Evolutionary conservation across 2,113 vertebrate species (phyloP), one percentile per base, ranked within the genome.

Genomic region (Columbina picui): DNA sequence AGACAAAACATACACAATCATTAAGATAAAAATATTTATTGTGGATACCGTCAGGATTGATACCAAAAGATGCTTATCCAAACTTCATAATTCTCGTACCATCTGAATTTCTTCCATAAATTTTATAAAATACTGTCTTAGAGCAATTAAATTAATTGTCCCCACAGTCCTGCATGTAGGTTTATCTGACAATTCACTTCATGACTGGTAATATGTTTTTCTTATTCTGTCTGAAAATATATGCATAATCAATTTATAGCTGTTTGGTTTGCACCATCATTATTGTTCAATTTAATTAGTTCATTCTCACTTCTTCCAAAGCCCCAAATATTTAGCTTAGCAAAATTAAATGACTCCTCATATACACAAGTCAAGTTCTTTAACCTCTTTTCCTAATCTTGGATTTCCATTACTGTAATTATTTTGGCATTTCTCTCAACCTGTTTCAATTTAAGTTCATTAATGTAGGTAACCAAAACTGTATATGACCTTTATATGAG

Each of bases 401-500:
- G 18, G 2, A n/a, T 90, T 96, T 92, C 59, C 71, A 89, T 92
- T 92, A 89, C 21, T 43, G 34, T 79, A 92, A 95, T 92, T 80
- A 94, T 90, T 95, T 84, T 92, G 79, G 67, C 39, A 86, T 73
- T 90, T 95, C 63, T 88, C 50, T 90, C 63, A 95, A 73, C 68
- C 14, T 61, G 3, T 83, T 92, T 92, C 74, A 52, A 47, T 85
- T 83, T 43, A 60, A 43, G 30, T 80, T 89, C n/a, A 77, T 77
- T 90, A 86, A 73, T 43, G 53, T 53, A 73, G 57, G 49, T 88
- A 94, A 76, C 45, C 14, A 68, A 88, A 89, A 73, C 26, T 80
- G 15, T 73, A 56, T 23, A 36, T 73, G 73, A 39, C 50, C 43
- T 73, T 85, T 38, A 12, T 55, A 59, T 43, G 23, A 87, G 7